Conservation (phyloP, 2,888 invertebrate species). For the Sphecodes monilicornis region DNA sequence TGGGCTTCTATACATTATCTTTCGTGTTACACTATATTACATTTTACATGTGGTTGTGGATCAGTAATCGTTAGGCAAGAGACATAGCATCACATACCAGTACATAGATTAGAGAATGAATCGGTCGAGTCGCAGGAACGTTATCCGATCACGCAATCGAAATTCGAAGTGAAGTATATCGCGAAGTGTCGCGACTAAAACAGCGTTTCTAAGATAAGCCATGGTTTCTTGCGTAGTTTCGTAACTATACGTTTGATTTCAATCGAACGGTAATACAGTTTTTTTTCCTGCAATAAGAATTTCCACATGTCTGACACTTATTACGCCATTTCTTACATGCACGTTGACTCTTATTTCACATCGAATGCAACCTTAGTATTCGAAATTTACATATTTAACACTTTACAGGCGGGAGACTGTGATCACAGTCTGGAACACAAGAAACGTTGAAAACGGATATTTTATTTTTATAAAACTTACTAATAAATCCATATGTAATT, state of each 20-base stretch:
- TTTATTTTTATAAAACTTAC: no score
- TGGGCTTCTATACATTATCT: constrained; percentile 21
- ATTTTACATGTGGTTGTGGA: constrained; percentile 39
- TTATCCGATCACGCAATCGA: constrained; percentile 35
- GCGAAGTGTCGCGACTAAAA: constrained; percentile 31
- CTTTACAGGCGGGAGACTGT: no score
- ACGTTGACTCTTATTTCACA: constrained; percentile 8
- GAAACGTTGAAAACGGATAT: no score
- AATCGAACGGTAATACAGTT: constrained; percentile 33
- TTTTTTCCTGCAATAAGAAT: constrained; percentile 26
- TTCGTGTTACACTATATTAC: constrained; percentile 41
- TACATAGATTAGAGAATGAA: constrained; percentile 33
- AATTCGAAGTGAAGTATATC: constrained; percentile 4
- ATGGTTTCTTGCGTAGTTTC: constrained; percentile 40
- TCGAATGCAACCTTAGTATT: not conserved
- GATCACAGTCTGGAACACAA: no score
- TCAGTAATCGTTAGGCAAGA: constrained; percentile 31
- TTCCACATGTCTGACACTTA: constrained; percentile 33
- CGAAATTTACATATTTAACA: not conserved
- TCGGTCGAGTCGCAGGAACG: constrained; percentile 55
- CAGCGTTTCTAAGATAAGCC: constrained; percentile 29
- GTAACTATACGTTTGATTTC: constrained; percentile 50
- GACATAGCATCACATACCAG: constrained; percentile 38
- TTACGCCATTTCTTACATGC: constrained; percentile 34
- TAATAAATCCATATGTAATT: no score